Conservation (phyloP, 2,113 vertebrate genomes). For the Caloenas nicobarica region DNA sequence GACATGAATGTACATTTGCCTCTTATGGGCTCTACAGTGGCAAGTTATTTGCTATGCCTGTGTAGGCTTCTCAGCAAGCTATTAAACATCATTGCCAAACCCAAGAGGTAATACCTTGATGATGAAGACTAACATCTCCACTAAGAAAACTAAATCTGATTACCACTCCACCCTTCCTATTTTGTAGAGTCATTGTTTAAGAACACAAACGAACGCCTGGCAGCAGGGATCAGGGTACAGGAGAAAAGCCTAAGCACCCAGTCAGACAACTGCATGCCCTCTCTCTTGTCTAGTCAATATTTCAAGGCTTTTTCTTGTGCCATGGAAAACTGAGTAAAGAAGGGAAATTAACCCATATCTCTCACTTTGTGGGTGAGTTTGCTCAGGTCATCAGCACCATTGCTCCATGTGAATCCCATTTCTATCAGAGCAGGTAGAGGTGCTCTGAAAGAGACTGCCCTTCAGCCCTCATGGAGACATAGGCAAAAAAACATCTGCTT, state of each 20-base stretch:
- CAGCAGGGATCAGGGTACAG: background rate
- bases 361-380: background rate
- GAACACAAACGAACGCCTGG: background rate
- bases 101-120: background rate
- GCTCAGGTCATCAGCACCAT: background rate
- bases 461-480: background rate
- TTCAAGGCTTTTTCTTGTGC: background rate
- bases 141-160: conserved; percentile 5
- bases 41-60: background rate
- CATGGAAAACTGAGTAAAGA: background rate
- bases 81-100: background rate
- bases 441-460: background rate
- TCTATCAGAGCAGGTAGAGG: background rate
- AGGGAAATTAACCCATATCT: background rate
- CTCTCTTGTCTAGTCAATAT: background rate
- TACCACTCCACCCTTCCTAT: conserved; percentile 4
- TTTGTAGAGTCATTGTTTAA: background rate
- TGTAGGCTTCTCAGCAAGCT: background rate
- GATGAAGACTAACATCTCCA: background rate
- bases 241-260: background rate
- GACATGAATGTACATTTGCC: background rate
- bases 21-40: background rate
- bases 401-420: background rate
- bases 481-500: background rate
- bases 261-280: background rate